A percentile compares a stretch with the other conserved stretches of the same genome.
Conservation (phyloP, 2,797 vertebrate genomes). For the Heterohyrax brucei region DNA sequence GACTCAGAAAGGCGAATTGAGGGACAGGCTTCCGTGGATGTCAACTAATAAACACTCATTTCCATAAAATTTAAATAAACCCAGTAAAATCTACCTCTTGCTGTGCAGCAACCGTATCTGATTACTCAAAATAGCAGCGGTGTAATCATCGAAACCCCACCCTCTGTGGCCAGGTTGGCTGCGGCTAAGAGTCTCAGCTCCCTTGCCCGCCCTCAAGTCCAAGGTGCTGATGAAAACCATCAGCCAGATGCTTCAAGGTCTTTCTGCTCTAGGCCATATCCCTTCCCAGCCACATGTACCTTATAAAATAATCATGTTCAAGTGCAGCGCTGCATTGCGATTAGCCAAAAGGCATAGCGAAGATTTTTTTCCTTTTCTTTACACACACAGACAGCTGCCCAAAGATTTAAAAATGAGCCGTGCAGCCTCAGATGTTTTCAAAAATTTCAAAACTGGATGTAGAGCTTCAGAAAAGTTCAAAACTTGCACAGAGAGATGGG, state of each 20-base stretch:
- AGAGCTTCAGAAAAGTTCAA: slow-evolving; percentile 60
- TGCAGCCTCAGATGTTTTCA: slow-evolving; percentile 60
- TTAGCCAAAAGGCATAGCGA: background rate
- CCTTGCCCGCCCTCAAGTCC: slow-evolving; percentile 39
- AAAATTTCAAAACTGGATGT: slow-evolving; percentile 51
- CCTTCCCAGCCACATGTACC: slow-evolving; percentile 17
- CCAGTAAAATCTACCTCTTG: slow-evolving; percentile 91
- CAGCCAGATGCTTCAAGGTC: slow-evolving; percentile 7
- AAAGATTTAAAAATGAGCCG: background rate
- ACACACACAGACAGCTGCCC: background rate
- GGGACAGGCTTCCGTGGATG: background rate
- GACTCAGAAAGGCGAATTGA: background rate
- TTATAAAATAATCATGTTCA: slow-evolving; percentile 66
- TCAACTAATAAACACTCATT: slow-evolving; percentile 80
- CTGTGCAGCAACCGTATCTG: slow-evolving; percentile 90
- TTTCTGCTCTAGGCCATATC: background rate
- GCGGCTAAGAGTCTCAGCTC: slow-evolving; percentile 81
- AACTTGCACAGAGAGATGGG: slow-evolving; percentile 67
- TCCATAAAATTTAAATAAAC: slow-evolving; percentile 90
- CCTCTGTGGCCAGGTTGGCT: slow-evolving; percentile 71
- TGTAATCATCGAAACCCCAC: slow-evolving; percentile 78
- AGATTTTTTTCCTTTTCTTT: background rate
- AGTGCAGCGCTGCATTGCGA: background rate
- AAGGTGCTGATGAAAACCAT: slow-evolving; percentile 14
- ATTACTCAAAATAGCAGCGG: slow-evolving; percentile 90